Base-by-base conservation (phyloP, 92 coral and sea anemone species). In the Zoanthus gigantus region DNA sequence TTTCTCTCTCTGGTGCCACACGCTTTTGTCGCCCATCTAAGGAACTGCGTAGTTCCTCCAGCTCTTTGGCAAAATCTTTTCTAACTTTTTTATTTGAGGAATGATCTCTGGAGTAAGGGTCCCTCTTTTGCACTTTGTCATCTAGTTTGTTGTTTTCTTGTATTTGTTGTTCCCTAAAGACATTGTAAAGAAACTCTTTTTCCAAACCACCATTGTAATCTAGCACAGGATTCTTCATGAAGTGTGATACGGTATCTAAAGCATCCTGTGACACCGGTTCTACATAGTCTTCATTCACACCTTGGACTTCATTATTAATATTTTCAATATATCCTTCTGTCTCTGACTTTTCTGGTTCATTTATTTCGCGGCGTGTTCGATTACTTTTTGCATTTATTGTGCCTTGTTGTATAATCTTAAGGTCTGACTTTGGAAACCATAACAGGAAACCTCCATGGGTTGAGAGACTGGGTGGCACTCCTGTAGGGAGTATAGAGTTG, bases 351-450 rank as follows among this genome's bases (percentile, higher is more conserved):
- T 28, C 63, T 28, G 56, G 23, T 54, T 84, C 56, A 10, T 66
- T 16, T 28, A 44, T 16, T 72, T 84, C 69, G 29, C 88, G 79
- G 42, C 88, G 79, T 72, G 53, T 17, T 53, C 78, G 73, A 60
- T 14, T 87, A 50, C n/a, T 63, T 68, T 42, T 57, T 67, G 52
- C 44, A 6, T 34, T 77, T 63, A 83, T 9, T 7, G 77, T 4
- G 16, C 76, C 76, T 14, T 84, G 52, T 77, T 76, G 76, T 82
- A 83, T 12, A 45, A 57, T 44, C 78, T 37, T 13, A 30, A 91
- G 88, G 50, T 93, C 94, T 69, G 84, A 61, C 82, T 91, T 91
- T 65, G 98, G 94, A 71, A 95, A 77, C 98, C 98, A 95, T 56
- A 95, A 77, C 76, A 95, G 82, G 88, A 91, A 86, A 30, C 93